These are phyloP conservation scores for Harpagoxenus sublaevis DNA, from an alignment of 2,888 invertebrate genomes.

Conservation along the genomic window DNA sequence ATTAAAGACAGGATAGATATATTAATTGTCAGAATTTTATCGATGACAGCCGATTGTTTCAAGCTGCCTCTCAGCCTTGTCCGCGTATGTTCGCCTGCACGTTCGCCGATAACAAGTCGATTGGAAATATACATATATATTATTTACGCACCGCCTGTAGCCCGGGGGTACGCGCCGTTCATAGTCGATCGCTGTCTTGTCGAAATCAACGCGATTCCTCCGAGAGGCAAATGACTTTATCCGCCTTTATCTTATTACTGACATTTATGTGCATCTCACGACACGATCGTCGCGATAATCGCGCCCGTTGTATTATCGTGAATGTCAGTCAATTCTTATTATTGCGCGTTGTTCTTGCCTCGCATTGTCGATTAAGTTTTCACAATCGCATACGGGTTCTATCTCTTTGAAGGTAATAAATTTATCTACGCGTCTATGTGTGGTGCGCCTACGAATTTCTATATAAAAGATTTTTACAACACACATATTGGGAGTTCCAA, in stretches of 20 bases:
- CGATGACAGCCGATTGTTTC: conserved; percentile 19
- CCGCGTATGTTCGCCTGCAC: background rate
- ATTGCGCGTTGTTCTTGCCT: conserved; percentile 32
- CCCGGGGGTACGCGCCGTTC: conserved; percentile 19
- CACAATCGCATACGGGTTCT: conserved; percentile 26
- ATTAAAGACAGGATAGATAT: conserved; percentile 8
- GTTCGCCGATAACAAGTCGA: conserved; percentile 35
- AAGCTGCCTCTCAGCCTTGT: conserved; percentile 5
- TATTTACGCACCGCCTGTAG: background rate
- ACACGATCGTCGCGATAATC: conserved; percentile 52
- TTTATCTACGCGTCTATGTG: conserved; percentile 4
- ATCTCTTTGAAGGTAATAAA: conserved; percentile 22
- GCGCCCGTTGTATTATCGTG: conserved; percentile 48
- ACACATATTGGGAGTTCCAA: background rate
- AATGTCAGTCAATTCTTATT: conserved; percentile 52
- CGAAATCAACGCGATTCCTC: conserved; percentile 41
- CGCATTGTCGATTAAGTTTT: conserved; percentile 41
- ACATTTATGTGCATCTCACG: conserved; percentile 54
- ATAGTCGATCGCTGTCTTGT: conserved; percentile 31
- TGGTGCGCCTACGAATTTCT: background rate
- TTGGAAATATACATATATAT: conserved; percentile 9
- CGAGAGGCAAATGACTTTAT: conserved; percentile 45
- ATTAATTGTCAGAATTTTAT: conserved; percentile 19
- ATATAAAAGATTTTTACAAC: background rate
- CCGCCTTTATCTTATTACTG: conserved; percentile 51